Conservation (phyloP, 2,797 vertebrate species). For the Salarias fasciatus region DNA sequence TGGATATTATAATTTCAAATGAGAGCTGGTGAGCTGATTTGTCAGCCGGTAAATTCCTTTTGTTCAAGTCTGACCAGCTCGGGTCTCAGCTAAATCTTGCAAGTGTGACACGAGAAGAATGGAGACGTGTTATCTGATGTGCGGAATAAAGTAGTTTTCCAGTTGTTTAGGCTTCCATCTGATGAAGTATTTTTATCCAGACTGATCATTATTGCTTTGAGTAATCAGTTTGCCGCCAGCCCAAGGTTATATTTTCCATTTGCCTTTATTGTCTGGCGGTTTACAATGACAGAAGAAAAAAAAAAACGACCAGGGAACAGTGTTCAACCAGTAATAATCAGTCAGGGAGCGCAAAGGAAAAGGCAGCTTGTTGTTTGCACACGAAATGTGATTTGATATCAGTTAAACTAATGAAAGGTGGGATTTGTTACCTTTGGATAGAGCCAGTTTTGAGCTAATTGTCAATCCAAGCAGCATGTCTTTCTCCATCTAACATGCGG, state of each 20-base stretch:
- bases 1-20: slow-evolving; percentile 34
- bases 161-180: not conserved
- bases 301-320: not conserved
- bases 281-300: not conserved
- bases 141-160: not conserved
- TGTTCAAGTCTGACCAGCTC: slow-evolving; percentile 10
- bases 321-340: not conserved
- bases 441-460: too few relatives aligned
- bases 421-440: too few relatives aligned
- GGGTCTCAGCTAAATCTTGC: slow-evolving; percentile 6
- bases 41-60: slow-evolving; percentile 18
- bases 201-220: not conserved
- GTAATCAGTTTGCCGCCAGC: not conserved
- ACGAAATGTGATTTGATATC: too few relatives aligned
- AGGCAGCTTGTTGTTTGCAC: not conserved
- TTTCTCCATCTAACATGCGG: too few relatives aligned
- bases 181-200: not conserved
- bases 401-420: too few relatives aligned
- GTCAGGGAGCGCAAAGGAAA: not conserved
- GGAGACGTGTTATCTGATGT: not conserved
- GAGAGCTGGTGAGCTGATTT: slow-evolving; percentile 17
- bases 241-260: not conserved
- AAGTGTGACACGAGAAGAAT: not conserved
- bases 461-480: too few relatives aligned
- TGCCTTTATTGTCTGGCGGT: not conserved